A percentile compares a stretch with the other conserved stretches of the same genome.
Conservation (phyloP, 2,797 vertebrate species). For the Setipinna tenuifilis region DNA sequence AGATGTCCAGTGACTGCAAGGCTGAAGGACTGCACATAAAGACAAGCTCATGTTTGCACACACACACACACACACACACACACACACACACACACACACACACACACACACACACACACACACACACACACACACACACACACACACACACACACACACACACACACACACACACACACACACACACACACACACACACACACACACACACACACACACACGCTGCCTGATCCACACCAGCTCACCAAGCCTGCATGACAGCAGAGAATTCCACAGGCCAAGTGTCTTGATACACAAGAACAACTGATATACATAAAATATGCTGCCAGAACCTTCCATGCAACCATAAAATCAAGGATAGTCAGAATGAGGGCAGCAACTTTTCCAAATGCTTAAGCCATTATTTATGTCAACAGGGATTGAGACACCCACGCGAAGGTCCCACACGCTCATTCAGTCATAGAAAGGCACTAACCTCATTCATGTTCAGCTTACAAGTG, state of each 20-base stretch:
- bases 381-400: slow-evolving; percentile 48
- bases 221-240: neutral
- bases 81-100: neutral
- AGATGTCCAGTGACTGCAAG: neutral
- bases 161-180: neutral
- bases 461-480: neutral
- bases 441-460: neutral
- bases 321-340: slow-evolving; percentile 32
- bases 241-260: slow-evolving; percentile 27
- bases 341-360: slow-evolving; percentile 37
- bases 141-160: neutral
- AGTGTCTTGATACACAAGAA: slow-evolving; percentile 19
- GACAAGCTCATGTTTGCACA: neutral
- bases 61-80: neutral
- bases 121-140: neutral
- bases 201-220: neutral
- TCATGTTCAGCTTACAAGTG: no score
- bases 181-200: neutral
- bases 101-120: no score
- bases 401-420: slow-evolving; percentile 31
- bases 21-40: neutral
- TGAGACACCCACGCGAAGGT: slow-evolving; percentile 26
- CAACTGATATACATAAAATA: slow-evolving; percentile 35
- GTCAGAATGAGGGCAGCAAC: slow-evolving; percentile 31
- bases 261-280: slow-evolving; percentile 34